A percentile compares a stretch with the other conserved stretches of the same genome.
These are phyloP conservation scores for Eumerus sabulonum DNA, from an alignment of 2,888 invertebrate species.

Conservation along the genomic window DNA sequence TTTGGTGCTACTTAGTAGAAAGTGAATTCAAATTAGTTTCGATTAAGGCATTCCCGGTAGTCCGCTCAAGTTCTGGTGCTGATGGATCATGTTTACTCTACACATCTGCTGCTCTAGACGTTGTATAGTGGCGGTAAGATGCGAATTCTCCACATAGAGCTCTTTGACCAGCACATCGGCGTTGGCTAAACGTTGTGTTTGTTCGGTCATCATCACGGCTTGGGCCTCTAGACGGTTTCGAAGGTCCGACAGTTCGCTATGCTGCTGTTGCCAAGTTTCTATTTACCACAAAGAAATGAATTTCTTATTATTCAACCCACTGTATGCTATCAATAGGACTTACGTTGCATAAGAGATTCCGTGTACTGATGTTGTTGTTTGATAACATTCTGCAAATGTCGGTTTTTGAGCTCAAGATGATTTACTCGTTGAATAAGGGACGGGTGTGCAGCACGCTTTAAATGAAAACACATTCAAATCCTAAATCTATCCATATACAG, in stretches of 20 bases:
- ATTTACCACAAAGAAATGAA: slow-evolving; percentile 18
- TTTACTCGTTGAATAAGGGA: slow-evolving; percentile 78
- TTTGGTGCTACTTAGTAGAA: slow-evolving; percentile 55
- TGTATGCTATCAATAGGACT: slow-evolving; percentile 73
- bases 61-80: slow-evolving; percentile 74
- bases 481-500: no score
- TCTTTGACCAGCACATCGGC: slow-evolving; percentile 90
- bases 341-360: slow-evolving; percentile 83
- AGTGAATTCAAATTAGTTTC: slow-evolving; percentile 28
- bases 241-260: slow-evolving; percentile 79
- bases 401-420: slow-evolving; percentile 82
- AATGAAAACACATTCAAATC: slow-evolving; percentile 1
- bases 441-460: slow-evolving; percentile 78
- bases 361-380: slow-evolving; percentile 83
- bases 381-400: slow-evolving; percentile 82
- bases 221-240: slow-evolving; percentile 80
- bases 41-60: slow-evolving; percentile 74
- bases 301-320: not conserved
- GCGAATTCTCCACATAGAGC: slow-evolving; percentile 91
- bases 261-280: slow-evolving; percentile 79
- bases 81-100: slow-evolving; percentile 77
- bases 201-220: slow-evolving; percentile 79
- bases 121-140: slow-evolving; percentile 83
- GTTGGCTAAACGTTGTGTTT: slow-evolving; percentile 85
- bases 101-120: slow-evolving; percentile 77